These are phyloP conservation scores for Amphiura filiformis DNA, from an alignment of 35 echinoderm and acorn worm genomes.

Conservation along the genomic window DNA sequence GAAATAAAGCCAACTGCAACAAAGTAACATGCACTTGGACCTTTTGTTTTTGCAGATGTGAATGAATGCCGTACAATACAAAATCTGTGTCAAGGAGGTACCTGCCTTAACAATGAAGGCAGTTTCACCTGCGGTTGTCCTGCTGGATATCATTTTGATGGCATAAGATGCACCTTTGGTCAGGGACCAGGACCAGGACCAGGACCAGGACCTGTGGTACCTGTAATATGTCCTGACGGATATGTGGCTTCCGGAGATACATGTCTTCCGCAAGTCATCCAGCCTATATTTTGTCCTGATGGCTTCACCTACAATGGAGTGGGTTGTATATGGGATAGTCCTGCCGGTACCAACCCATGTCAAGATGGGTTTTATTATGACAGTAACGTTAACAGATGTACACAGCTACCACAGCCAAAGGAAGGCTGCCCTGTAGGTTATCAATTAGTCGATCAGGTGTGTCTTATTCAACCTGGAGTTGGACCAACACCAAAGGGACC, in stretches of 20 bases:
- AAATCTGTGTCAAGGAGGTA: constrained; percentile 59
- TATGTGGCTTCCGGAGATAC: neutral
- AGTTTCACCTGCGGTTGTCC: constrained; percentile 81
- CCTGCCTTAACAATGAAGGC: constrained; percentile 55
- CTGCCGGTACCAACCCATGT: neutral
- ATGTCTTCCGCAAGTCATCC: neutral
- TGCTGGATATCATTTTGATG: constrained; percentile 53
- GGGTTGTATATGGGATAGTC: neutral
- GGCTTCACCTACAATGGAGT: neutral
- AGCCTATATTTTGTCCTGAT: neutral
- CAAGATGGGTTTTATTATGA: neutral
- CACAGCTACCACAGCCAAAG: neutral
- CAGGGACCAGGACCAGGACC: neutral
- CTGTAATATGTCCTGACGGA: neutral
- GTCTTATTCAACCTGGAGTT: no score
- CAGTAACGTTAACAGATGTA: neutral
- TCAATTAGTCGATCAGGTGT: no score
- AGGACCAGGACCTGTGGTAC: neutral
- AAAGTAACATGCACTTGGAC: no score
- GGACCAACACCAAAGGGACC: no score
- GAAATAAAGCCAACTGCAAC: no score
- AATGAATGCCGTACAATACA: constrained; percentile 71
- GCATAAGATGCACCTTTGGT: neutral
- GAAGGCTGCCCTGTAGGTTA: neutral
- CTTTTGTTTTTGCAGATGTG: constrained; percentile 41